Percentiles rank a stretch among this genome's conserved stretches.
phyloP scores from a whole-genome alignment of 2,888 invertebrate genomes.

The Ennomos erosarius region DNA sequence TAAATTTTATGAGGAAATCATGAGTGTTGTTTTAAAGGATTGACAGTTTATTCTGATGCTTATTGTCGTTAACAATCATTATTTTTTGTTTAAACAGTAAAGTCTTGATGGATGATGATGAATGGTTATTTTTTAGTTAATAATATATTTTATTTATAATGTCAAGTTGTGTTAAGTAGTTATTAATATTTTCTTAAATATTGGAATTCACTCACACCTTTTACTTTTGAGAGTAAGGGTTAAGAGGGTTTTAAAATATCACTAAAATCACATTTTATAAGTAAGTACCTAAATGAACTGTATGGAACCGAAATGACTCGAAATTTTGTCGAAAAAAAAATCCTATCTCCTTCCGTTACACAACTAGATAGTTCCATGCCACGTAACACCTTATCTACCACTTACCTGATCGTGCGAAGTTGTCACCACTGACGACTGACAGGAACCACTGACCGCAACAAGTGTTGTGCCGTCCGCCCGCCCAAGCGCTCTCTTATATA shows the following conservation, averaged over 20 bases:
- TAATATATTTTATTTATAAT: too few species aligned
- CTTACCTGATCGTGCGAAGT: conserved; percentile 71
- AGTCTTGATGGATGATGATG: too few species aligned
- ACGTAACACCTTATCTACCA: conserved; percentile 35
- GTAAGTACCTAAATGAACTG: not conserved
- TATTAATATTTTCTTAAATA: too few species aligned
- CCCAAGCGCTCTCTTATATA: conserved; percentile 74
- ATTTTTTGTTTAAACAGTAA: too few species aligned
- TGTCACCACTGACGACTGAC: conserved; percentile 40
- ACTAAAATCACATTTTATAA: not conserved
- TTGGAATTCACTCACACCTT: too few species aligned
- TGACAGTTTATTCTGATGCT: too few species aligned
- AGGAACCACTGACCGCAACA: conserved; percentile 66
- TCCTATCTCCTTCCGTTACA: not conserved
- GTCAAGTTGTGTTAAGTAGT: too few species aligned
- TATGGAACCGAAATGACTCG: not conserved
- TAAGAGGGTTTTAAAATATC: not conserved
- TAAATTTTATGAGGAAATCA: too few species aligned
- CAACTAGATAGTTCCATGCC: not conserved
- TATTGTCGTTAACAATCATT: too few species aligned
- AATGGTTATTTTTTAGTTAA: too few species aligned
- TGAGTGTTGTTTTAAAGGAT: too few species aligned
- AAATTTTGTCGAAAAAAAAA: not conserved
- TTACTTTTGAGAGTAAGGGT: not conserved
- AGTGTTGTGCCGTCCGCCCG: conserved; percentile 76